phyloP scores from a whole-genome alignment of 2,797 vertebrate genomes.

The Rallus crepitans region DNA sequence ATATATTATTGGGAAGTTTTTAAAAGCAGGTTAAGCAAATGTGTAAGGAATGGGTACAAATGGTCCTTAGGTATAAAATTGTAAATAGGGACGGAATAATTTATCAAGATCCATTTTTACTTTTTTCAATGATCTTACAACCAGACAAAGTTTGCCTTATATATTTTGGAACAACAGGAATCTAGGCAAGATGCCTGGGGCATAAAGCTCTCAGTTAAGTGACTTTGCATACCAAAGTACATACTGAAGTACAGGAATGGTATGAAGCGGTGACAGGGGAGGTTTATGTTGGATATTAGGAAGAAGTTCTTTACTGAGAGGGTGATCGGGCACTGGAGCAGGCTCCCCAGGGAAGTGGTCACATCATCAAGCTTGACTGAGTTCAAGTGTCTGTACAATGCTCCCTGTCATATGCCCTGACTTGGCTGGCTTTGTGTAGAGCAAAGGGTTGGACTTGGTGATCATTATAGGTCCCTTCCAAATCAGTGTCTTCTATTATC shows the following conservation, averaged over 20 bases:
- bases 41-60: neutral
- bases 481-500: too few relatives aligned
- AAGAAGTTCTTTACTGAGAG: too few relatives aligned
- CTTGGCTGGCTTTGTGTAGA: too few relatives aligned
- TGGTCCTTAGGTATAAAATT: neutral
- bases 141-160: neutral
- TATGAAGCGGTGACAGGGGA: too few relatives aligned
- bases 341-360: too few relatives aligned
- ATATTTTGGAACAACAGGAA: neutral
- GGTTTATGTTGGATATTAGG: too few relatives aligned
- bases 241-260: neutral
- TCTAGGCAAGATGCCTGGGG: accelerated
- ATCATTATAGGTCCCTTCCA: too few relatives aligned
- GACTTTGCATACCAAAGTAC: neutral
- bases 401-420: too few relatives aligned
- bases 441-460: too few relatives aligned
- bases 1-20: neutral
- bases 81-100: neutral
- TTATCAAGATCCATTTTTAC: neutral
- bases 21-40: neutral
- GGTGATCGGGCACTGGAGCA: too few relatives aligned
- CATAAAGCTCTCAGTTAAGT: neutral
- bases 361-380: too few relatives aligned
- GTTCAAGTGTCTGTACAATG: too few relatives aligned
- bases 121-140: neutral